Base-by-base conservation (phyloP, 1,140 invertebrate species). In the Eupristina koningsbergeri region DNA sequence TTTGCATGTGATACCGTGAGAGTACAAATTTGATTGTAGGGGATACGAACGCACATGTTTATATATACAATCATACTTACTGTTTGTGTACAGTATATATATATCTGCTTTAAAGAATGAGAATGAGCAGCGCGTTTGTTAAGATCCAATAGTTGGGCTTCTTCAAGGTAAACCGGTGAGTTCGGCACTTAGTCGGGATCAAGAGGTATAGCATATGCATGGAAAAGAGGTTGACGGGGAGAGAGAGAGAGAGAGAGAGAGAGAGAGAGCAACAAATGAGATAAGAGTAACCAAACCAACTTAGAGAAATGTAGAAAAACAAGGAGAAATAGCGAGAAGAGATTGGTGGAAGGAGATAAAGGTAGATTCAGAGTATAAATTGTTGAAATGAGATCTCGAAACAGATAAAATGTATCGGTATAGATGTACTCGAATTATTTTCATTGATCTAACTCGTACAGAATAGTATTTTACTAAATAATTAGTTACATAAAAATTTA, bases 141-240 rank as follows among this genome's bases (percentile, higher is more conserved):
- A 45, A 81, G 45, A 67, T 69, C 58, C 50, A 81, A 50, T 50
- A 29, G 41, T 31, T 82, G 89, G 87, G 88, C 88, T 88, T 86
- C 88, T 90, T 88, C 90, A 91, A 91, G 89, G 89, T 90, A 88
- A 91, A 90, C 90, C 89, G 83, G 89, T 91, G 63, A 69, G 89
- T 86, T 87, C 87, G 84, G 86, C 83, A 87, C 83, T 87, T 87
- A 84, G 53, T 67, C 67, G 47, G 22, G 53, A n/a, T 29, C 34
- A 69, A 81, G 71, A 29, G 80, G 36, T 19, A 45, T 53, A 58
- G n/a, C 19, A 53, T 71, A 79, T 50, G 63, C 41, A 36, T 19
- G 69, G 15, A 22, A 39, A 8, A 58, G 31, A 50, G 78, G 83
- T 81, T 85, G 84, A 77, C 77, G 81, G 80, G n/a, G 73, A 50